phyloP scores from a whole-genome alignment of 2,888 invertebrate species.

The Zygaena filipendulae region DNA sequence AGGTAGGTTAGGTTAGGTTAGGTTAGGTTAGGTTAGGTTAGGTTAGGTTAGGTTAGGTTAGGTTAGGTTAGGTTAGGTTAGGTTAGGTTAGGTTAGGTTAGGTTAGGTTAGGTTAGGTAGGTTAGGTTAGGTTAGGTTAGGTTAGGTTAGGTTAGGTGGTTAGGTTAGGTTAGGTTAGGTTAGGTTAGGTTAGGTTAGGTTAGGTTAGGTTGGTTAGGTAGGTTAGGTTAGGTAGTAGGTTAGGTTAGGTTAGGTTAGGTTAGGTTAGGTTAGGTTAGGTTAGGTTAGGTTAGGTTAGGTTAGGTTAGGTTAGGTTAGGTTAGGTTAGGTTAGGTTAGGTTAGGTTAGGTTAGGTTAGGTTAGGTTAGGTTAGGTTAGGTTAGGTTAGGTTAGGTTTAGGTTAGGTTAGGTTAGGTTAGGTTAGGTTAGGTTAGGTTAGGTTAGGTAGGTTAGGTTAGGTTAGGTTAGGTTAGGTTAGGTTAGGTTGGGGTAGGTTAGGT shows the following conservation, averaged over 20 bases:
- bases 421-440: slow-evolving; percentile 3
- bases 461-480: slow-evolving; percentile 1
- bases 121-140: slow-evolving; percentile 11
- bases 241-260: slow-evolving; percentile 9
- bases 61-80: slow-evolving; percentile 4
- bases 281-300: slow-evolving; percentile 8
- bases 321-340: slow-evolving; percentile 3
- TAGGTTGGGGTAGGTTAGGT: slow-evolving; percentile 2
- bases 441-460: slow-evolving; percentile 4
- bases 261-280: slow-evolving; percentile 10
- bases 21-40: slow-evolving; percentile 21
- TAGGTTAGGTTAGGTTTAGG: slow-evolving; percentile 4
- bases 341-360: slow-evolving; percentile 5
- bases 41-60: slow-evolving; percentile 19
- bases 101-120: slow-evolving; percentile 1
- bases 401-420: background rate
- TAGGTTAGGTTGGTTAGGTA: slow-evolving; percentile 5
- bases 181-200: slow-evolving; percentile 8
- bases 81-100: slow-evolving; percentile 7
- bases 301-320: slow-evolving; percentile 5
- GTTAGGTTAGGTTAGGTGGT: slow-evolving; percentile 16
- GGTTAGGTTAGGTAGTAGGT: slow-evolving; percentile 11
- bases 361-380: slow-evolving; percentile 6
- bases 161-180: slow-evolving; percentile 16
- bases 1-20: slow-evolving; percentile 20